These are phyloP conservation scores for Sakesphorus luctuosus DNA, from an alignment of 2,113 vertebrate genomes.

Conservation along the genomic window DNA sequence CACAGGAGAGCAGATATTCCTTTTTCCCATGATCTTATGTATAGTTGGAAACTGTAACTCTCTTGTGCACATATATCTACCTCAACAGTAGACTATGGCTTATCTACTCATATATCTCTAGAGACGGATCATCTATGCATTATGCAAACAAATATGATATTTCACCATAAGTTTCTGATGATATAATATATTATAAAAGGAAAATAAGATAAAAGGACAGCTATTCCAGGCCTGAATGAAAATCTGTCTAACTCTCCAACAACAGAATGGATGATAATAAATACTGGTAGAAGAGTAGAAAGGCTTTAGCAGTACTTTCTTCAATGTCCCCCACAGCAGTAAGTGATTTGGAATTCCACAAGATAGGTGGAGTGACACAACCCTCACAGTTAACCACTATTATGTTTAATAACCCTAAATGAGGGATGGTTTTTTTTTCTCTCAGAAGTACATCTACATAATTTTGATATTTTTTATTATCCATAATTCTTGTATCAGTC, in stretches of 20 bases:
- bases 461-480: neutral
- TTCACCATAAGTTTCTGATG: neutral
- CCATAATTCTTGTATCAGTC: neutral
- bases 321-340: neutral
- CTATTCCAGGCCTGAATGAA: neutral
- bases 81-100: neutral
- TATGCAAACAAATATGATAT: neutral
- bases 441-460: neutral
- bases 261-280: neutral
- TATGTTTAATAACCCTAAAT: neutral
- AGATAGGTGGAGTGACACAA: neutral
- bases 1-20: neutral
- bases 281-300: neutral
- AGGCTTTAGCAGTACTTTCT: neutral
- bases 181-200: neutral
- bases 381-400: neutral
- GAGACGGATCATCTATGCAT: neutral
- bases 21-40: neutral
- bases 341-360: neutral
- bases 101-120: neutral
- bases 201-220: neutral
- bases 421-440: accelerated
- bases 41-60: neutral
- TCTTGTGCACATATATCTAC: neutral
- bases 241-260: neutral